A percentile compares a stretch with the other conserved stretches of the same genome.
Evolutionary conservation across 2,888 invertebrate genomes (phyloP).

Genomic region (Hypomecis punctinalis): DNA sequence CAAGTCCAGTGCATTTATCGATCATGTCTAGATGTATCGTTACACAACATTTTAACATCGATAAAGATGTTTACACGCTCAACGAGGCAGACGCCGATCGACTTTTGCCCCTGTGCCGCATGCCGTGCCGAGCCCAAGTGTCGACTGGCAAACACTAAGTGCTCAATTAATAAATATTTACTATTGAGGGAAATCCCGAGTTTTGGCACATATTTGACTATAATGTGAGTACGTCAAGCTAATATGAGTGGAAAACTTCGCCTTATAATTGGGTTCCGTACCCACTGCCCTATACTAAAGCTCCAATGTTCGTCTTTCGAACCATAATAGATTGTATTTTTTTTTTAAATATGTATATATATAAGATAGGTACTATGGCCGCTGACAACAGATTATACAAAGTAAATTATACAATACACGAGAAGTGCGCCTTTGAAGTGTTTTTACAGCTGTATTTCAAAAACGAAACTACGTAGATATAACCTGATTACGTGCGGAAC

Average conservation of each 20-base stretch:
- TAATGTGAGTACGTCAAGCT: slow-evolving; percentile 6
- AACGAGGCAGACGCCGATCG: slow-evolving; percentile 16
- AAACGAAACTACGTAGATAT: too few relatives aligned
- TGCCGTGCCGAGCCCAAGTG: slow-evolving; percentile 16
- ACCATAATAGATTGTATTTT: too few relatives aligned
- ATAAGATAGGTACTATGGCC: too few relatives aligned
- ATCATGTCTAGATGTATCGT: neutral
- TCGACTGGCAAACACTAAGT: slow-evolving; percentile 33
- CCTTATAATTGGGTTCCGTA: too few relatives aligned
- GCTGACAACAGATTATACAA: too few relatives aligned
- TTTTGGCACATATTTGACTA: slow-evolving; percentile 42
- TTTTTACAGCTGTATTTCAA: too few relatives aligned
- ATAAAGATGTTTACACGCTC: slow-evolving; percentile 18
- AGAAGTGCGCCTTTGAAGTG: too few relatives aligned
- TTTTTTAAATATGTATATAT: too few relatives aligned
- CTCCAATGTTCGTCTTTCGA: too few relatives aligned
- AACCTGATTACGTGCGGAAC: too few relatives aligned
- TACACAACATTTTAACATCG: slow-evolving; percentile 4
- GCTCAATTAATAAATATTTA: slow-evolving; percentile 51
- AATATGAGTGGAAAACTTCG: neutral
- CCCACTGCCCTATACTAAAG: too few relatives aligned
- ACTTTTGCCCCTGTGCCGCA: slow-evolving; percentile 25
- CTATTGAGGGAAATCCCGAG: slow-evolving; percentile 57
- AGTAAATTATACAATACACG: too few relatives aligned
- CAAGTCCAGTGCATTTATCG: neutral